Percentiles rank a stretch among this genome's conserved stretches.
phyloP scores from a whole-genome alignment of 2,888 invertebrate species.

The Watsonalla binaria region DNA sequence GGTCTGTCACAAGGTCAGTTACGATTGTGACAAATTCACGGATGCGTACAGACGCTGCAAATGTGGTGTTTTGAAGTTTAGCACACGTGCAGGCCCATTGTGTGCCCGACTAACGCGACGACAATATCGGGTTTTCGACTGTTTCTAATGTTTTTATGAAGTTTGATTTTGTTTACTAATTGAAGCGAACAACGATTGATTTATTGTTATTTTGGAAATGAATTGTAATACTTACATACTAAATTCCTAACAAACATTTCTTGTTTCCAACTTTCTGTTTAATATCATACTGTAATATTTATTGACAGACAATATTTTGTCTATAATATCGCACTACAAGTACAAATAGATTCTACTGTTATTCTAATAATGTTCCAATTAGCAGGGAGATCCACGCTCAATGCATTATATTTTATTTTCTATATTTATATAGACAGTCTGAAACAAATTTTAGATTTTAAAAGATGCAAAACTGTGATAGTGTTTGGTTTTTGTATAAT shows the following conservation, averaged over 20 bases:
- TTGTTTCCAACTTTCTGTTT: constrained; percentile 4
- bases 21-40: constrained; percentile 3
- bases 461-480: constrained; percentile 65
- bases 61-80: constrained; percentile 46
- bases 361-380: constrained; percentile 55
- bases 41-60: constrained; percentile 7
- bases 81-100: constrained; percentile 38
- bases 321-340: constrained; percentile 61
- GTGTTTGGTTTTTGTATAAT: constrained; percentile 36
- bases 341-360: constrained; percentile 50
- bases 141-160: constrained; percentile 32
- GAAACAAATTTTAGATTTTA: constrained; percentile 18
- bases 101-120: constrained; percentile 29
- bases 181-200: constrained; percentile 35
- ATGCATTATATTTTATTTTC: constrained; percentile 17
- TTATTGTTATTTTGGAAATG: constrained; percentile 29
- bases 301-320: constrained; percentile 39
- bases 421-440: constrained; percentile 5
- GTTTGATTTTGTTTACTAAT: constrained; percentile 26
- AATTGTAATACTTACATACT: constrained; percentile 33
- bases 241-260: constrained; percentile 21
- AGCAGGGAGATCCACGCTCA: constrained; percentile 38
- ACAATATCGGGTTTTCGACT: constrained; percentile 40
- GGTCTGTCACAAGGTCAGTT: neutral
- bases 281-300: constrained; percentile 16